Conservation (phyloP, 2,113 vertebrate species). For the Atrichornis clamosus region DNA sequence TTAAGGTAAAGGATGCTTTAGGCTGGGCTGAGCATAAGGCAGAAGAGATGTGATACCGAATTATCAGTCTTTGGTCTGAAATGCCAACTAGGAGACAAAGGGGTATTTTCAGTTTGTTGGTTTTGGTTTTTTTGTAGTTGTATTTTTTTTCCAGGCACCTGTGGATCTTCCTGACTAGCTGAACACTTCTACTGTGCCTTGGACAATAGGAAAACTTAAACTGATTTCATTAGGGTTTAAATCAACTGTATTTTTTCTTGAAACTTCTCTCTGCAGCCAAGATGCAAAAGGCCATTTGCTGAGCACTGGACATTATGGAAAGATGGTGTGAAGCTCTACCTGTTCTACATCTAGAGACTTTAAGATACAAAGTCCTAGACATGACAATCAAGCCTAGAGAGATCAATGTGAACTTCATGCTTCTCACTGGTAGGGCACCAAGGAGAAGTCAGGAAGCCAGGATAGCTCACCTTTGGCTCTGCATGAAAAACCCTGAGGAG, state of each 20-base stretch:
- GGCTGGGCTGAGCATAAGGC: not conserved
- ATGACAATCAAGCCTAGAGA: not conserved
- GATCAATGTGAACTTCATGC: not conserved
- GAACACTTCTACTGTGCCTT: not conserved
- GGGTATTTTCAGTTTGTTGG: fast-evolving
- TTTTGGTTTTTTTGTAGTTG: not conserved
- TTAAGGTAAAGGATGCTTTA: not conserved
- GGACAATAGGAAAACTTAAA: not conserved
- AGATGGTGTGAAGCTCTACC: not conserved
- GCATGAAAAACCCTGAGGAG: not conserved
- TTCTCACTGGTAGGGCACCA: not conserved
- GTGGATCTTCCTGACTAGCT: not conserved
- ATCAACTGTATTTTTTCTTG: not conserved
- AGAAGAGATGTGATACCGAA: not conserved
- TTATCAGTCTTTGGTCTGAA: not conserved
- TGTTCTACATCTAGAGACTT: not conserved
- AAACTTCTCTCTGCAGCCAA: not conserved
- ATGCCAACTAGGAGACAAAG: not conserved
- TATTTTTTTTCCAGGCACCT: not conserved
- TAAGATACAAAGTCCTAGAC: not conserved
- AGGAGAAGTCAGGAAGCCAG: not conserved
- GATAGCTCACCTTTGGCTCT: not conserved
- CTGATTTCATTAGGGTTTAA: not conserved
- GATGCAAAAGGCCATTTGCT: not conserved
- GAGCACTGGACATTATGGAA: not conserved